Evolutionary conservation across 2,797 vertebrate genomes (phyloP), one percentile per base, ranked within the genome.

Genomic region (Holocentrus rufus): DNA sequence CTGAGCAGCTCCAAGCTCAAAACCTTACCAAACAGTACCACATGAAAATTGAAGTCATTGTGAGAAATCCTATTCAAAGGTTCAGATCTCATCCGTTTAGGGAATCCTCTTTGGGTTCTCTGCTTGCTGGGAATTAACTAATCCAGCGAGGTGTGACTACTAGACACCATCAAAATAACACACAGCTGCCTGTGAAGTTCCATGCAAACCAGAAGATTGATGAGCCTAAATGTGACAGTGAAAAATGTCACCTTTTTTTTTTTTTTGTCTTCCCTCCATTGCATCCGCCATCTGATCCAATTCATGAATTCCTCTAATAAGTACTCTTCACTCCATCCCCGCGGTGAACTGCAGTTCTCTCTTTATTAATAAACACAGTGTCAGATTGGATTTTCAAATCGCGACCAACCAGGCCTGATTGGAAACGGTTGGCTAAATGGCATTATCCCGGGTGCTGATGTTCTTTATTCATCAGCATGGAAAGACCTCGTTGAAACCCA

Each of bases 381-480:
- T 47, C 18, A 49, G n/a, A 31, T 56, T 56, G 5, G 54, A 13
- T 27, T 54, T 54, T 11, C 47, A 27, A 56, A 54, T 13, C 13
- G 8, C 3, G 17, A 7, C 7, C 25, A 27, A 17, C 47, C 18
- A 20, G 47, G 14, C 44, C 18, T 15, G 27, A 15, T 15, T 56
- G 25, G 36, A 67, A 80, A 69, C 20, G 1, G 3, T 7, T 55
- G 20, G 9, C 65, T 27, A 31, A 34, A 52, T 27, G 49, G 54
- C 5, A 20, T 30, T 5, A 10, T 49, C 30, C 50, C 53, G 8
- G 30, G 59, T 67, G 76, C 46, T 67, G 57, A 66, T 67, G 31
- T 65, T 75, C 69, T 57, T 76, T 50, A 73, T 69, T 59, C 13
- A 11, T 47, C 4, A 60, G 70, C 47, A 27, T 64, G 27, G 46